Base-by-base conservation (phyloP, 2,888 invertebrate genomes). In the Mycogona germanica region DNA sequence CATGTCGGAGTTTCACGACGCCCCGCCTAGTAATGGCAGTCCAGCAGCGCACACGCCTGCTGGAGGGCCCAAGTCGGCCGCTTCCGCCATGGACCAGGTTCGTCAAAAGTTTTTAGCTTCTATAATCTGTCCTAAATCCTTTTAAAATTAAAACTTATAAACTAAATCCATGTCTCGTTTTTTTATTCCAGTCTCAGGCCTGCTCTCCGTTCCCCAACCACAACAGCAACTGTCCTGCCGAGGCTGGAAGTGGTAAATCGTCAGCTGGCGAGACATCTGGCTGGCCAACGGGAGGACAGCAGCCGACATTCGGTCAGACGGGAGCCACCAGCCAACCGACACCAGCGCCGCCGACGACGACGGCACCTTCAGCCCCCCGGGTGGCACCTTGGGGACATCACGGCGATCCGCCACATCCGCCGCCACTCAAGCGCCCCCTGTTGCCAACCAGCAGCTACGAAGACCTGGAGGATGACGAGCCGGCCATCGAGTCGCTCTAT, bases 381-480 rank as follows among this genome's bases (percentile, higher is more conserved):
- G 14, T 42, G 3, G 26, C n/a, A n/a, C 45, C 21, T 23, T 21
- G 25, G 38, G 32, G 23, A 17, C 37, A 23, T 2, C 28, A 44
- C 4, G 35, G 17, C 12, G 17, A 23, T 12, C 29, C 47, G 26
- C 28, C 35, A 0, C 45, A 30, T 30, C 50, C 44, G 17, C 51
- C 50, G 19, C 59, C 70, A 81, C 64, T 59, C 59, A 84, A 85
- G 70, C 76, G 89, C 65, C 93, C 93, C 37, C 73, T 78, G 59
- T 76, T 93, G 64, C 81, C 79, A 50, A 78, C 81, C 47, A 81
- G 82, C 64, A 86, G 86, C 65, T 81, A 83, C 61, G 87, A 89
- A 64, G 79, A 79, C 56, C 81, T 82, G 63, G 76, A 84, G 52
- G 78, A 82, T 26, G 87, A 87, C 63, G 88, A 91, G 67, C 78